Conservation (phyloP, 2,113 vertebrate genomes). For the Oreocharis arfaki region DNA sequence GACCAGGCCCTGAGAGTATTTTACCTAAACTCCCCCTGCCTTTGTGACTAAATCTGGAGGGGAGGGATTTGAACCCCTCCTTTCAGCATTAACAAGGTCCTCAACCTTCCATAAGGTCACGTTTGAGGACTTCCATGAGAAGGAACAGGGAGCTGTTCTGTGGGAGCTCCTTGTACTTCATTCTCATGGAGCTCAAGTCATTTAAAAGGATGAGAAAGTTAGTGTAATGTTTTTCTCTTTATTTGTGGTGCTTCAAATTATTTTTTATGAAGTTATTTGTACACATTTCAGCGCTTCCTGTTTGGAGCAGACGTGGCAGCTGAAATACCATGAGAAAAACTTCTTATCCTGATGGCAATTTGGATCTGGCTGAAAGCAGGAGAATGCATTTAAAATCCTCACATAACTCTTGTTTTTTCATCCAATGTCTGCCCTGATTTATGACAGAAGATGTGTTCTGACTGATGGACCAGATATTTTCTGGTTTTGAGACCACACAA, state of each 20-base stretch:
- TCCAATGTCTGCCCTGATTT: neutral
- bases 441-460: neutral
- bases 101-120: neutral
- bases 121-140: neutral
- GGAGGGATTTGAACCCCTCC: neutral
- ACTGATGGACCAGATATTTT: neutral
- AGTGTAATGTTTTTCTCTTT: slow-evolving; percentile 41
- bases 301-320: slow-evolving; percentile 16
- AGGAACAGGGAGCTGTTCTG: neutral
- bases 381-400: neutral
- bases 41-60: neutral
- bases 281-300: slow-evolving; percentile 44
- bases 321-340: slow-evolving; percentile 60
- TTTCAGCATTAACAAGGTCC: neutral
- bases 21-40: neutral
- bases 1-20: neutral
- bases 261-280: slow-evolving; percentile 57
- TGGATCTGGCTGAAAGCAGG: neutral
- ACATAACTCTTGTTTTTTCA: neutral
- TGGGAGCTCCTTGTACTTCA: neutral
- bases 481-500: neutral
- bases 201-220: slow-evolving; percentile 55
- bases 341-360: slow-evolving; percentile 37
- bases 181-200: slow-evolving; percentile 41
- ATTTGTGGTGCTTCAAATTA: slow-evolving; percentile 25